A percentile compares a stretch with the other conserved stretches of the same genome.
Evolutionary conservation across 2,113 vertebrate genomes (phyloP).

Genomic region (Tauraco erythrolophus): DNA sequence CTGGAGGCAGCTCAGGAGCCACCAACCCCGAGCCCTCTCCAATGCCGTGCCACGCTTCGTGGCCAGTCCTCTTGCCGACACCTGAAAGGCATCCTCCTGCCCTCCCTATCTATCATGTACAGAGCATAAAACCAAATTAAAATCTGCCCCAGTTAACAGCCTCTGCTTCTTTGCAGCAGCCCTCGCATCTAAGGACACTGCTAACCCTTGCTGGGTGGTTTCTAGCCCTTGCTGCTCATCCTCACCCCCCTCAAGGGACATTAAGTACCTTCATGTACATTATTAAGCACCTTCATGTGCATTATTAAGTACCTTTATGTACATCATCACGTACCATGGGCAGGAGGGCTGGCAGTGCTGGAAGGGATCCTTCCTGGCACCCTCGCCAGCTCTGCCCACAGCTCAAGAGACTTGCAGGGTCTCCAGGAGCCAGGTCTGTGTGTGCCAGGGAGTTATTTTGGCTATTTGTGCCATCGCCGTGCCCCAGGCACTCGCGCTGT

Average conservation of each 20-base stretch:
- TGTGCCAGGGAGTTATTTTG: fast-evolving
- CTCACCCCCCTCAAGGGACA: neutral
- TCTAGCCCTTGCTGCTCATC: neutral
- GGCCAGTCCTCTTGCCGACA: fast-evolving
- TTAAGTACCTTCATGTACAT: neutral
- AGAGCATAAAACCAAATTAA: neutral
- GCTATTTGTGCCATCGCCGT: fast-evolving
- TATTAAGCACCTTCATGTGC: neutral
- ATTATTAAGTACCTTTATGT: no score
- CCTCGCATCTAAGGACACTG: neutral
- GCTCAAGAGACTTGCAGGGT: neutral
- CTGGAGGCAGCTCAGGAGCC: neutral
- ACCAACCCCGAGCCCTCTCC: no score
- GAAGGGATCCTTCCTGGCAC: neutral
- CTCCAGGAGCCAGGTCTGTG: neutral
- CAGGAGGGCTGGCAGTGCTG: neutral
- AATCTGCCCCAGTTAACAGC: neutral
- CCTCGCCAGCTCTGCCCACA: neutral
- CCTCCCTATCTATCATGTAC: fast-evolving
- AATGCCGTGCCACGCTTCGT: fast-evolving
- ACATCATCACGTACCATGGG: no score
- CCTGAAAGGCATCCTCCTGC: fast-evolving
- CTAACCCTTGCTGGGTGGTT: neutral
- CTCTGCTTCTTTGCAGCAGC: neutral
- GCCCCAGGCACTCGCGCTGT: neutral